Evolutionary conservation across 2,888 invertebrate genomes (phyloP).

Genomic region (Amiota minor): DNA sequence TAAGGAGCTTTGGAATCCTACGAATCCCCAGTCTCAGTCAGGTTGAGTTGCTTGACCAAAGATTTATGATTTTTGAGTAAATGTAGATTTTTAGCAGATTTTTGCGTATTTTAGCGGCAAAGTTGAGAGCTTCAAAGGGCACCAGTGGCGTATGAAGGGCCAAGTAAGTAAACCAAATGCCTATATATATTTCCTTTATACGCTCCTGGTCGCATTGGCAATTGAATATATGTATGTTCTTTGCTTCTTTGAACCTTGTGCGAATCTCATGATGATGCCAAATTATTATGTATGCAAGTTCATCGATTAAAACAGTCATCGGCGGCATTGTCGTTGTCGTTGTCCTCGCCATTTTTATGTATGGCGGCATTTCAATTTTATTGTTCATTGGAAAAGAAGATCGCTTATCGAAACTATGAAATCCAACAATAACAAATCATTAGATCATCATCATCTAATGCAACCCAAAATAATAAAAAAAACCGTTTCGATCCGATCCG

Average conservation of each 20-base stretch:
- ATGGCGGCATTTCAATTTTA: conserved; percentile 58
- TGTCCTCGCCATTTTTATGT: neutral
- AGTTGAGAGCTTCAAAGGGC: conserved; percentile 15
- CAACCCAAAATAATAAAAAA: too few relatives aligned
- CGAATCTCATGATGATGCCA: conserved; percentile 23
- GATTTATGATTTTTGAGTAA: conserved; percentile 26
- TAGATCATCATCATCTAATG: conserved; percentile 52
- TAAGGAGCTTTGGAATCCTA: too few relatives aligned
- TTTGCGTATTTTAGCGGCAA: conserved; percentile 25
- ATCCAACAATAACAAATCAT: conserved; percentile 1
- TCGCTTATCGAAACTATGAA: too few relatives aligned
- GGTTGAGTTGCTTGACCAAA: neutral
- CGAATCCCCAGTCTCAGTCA: too few relatives aligned
- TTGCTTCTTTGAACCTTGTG: neutral
- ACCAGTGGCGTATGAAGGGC: conserved; percentile 1
- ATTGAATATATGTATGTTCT: conserved; percentile 19
- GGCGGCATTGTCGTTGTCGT: neutral
- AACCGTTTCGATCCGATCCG: conserved; percentile 38
- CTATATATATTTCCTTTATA: neutral
- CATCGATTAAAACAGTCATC: conserved; percentile 59
- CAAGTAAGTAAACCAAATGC: neutral
- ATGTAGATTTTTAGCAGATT: conserved; percentile 29
- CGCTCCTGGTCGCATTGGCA: neutral
- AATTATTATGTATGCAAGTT: conserved; percentile 63
- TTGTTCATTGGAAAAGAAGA: conserved; percentile 38